Evolutionary conservation across 2,888 invertebrate genomes (phyloP), one percentile per base, ranked within the genome.

Genomic region (Lasius fuliginosus): DNA sequence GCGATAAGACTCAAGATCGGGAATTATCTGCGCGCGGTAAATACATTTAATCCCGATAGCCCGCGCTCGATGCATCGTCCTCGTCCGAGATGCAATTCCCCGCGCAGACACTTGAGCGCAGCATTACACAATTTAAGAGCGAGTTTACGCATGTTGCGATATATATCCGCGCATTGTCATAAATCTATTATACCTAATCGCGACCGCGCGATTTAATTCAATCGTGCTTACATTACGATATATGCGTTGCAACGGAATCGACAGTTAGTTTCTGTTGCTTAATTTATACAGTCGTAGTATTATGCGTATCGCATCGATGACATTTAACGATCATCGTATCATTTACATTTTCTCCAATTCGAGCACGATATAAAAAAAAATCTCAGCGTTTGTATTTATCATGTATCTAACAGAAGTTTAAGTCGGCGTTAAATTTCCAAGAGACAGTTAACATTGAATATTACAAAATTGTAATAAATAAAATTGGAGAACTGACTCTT

Each of bases 1-100:
- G 68, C 79, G 85, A 86, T 86, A 86, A 86, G 33, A 33, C 69
- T 69, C 79, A 71, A 84, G 85, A 86, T 86, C 84, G 74, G 81
- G 60, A 81, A 58, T 85, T 86, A 85, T 85, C 86, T 75, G 83
- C 33, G 18, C 71, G 71, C 71, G 76, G 84, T 77, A 85, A 85
- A 83, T 85, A 85, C 65, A 71, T 60, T 85, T 81, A 85, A 85
- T 84, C 77, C 74, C 36, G 74, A 79, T 73, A 79, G 74, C 46
- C 46, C 56, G 53, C 67, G 77, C 68, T 23, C 69, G 77, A 67
- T 68, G 77, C 77, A 77, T 81, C 81, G 81, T 69, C 46, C 60
- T 36, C 81, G 12, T 12, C 30, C 56, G 64, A 49, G n/a, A 65
- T 76, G 81, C 77, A 27, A 82, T 40, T 56, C 56, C 30, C 15